These are phyloP conservation scores for Struthio camelus DNA, from an alignment of 2,113 vertebrate species.

Conservation along the genomic window DNA sequence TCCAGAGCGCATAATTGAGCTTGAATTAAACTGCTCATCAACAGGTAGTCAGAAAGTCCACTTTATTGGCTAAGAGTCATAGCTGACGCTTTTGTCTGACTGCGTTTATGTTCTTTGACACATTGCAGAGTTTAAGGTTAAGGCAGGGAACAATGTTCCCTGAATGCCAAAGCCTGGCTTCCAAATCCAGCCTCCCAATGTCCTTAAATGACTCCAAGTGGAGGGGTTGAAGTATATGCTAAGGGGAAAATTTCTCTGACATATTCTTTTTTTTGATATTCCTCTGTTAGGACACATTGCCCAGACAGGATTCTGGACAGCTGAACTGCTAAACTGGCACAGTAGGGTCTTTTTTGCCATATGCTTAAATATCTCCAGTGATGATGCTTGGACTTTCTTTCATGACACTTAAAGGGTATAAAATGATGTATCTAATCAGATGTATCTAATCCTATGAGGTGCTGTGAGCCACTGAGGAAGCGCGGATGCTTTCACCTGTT, in stretches of 20 bases:
- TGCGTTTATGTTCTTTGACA: not conserved
- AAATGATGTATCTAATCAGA: not conserved
- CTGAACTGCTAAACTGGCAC: not conserved
- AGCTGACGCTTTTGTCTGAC: not conserved
- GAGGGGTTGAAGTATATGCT: not conserved
- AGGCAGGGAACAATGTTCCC: not conserved
- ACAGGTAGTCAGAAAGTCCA: not conserved
- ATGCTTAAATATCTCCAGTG: not conserved
- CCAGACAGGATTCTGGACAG: not conserved
- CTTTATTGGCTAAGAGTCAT: not conserved
- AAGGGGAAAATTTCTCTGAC: not conserved
- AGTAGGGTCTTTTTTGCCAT: not conserved
- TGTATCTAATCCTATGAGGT: not conserved
- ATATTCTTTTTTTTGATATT: not conserved
- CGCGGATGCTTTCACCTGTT: not conserved
- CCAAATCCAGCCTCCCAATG: not conserved
- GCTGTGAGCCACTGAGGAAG: not conserved
- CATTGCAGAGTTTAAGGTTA: not conserved
- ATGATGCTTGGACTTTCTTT: not conserved
- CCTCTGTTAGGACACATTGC: not conserved
- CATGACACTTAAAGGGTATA: not conserved
- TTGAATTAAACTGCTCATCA: slow-evolving; percentile 30
- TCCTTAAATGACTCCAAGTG: not conserved
- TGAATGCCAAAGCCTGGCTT: not conserved
- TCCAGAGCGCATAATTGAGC: not conserved